Evolutionary conservation across 2,888 invertebrate species (phyloP), one percentile per base, ranked within the genome.

Genomic region (Mythimna pallens): DNA sequence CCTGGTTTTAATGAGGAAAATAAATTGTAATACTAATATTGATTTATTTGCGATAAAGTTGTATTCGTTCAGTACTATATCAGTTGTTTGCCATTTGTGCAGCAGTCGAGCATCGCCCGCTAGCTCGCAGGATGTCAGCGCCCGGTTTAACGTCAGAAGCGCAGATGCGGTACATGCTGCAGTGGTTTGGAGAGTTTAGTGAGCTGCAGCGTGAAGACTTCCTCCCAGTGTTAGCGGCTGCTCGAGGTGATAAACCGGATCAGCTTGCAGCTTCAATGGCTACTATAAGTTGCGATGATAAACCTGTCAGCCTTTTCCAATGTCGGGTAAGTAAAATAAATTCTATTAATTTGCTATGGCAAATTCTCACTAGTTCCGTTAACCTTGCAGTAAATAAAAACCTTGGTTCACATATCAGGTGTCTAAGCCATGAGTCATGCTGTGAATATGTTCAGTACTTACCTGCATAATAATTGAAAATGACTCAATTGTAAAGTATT

Each of bases 141-240:
- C 94, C 96, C 79, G 97, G 97, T 70, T 91, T 97, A 87, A 97
- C 97, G 5, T 93, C 97, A 52, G 98, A 98, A 89, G 97, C 98
- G 5, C 98, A 99, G 93, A 96, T 98, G 87, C 97, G 98, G 70
- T 99, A 98, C 91, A 95, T 98, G 83, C 96, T 98, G 73, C 98
- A 98, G 90, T 99, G 99, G 99, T 99, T 99, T 89, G 97, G 97
- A 88, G 98, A 98, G 93, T 99, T 98, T 97, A 98, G 98, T 90
- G 98, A 98, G 90, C 96, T 98, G 92, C 98, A 99, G 91, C 97
- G 98, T 72, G 98, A 98, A 76, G 99, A 99, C 91, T 99, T 99
- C 92, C 91, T 98, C 77, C 98, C 98, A 0, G 97, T 98, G 75
- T 94, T 98, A 59, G 97, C 98, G 47, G 96, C 96, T 7, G 96